These are phyloP conservation scores for Onychomys torridus DNA, from an alignment of 2,797 vertebrate species.

Conservation along the genomic window DNA sequence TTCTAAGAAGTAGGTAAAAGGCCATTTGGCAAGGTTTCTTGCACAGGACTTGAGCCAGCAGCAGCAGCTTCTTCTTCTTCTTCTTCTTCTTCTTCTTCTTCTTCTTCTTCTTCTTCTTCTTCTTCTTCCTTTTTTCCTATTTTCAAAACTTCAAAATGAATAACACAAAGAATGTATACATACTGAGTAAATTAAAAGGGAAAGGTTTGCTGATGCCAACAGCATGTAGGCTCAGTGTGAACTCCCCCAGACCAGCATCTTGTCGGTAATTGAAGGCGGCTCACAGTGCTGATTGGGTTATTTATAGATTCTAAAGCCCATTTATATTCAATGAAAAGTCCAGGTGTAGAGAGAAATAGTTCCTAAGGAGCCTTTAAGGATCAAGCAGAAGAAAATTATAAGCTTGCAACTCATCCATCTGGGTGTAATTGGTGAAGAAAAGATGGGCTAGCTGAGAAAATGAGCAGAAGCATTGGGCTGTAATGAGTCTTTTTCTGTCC, in stretches of 20 bases:
- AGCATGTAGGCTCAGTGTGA: conserved; percentile 71
- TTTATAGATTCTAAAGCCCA: conserved; percentile 82
- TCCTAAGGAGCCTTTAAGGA: conserved; percentile 75
- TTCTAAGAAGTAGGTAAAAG: neutral
- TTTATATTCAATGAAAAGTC: conserved; percentile 83
- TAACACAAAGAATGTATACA: conserved; percentile 8
- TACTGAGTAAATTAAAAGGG: conserved; percentile 63
- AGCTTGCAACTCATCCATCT: conserved; percentile 72
- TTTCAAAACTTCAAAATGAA: neutral
- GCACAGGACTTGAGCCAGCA: neutral
- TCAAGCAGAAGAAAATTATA: conserved; percentile 77
- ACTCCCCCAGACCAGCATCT: conserved; percentile 48
- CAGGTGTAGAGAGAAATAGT: conserved; percentile 79
- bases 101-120: no score
- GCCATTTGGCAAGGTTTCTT: neutral
- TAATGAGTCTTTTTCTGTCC: neutral
- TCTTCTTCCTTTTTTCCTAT: neutral
- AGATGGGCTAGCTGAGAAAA: conserved; percentile 65
- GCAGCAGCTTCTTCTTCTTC: neutral
- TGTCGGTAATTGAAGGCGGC: conserved; percentile 72
- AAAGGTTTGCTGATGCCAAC: conserved; percentile 72
- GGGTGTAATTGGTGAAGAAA: conserved; percentile 77
- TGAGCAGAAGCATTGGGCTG: conserved; percentile 38
- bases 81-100: neutral
- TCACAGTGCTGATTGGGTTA: conserved; percentile 75